Percentiles rank a stretch among this genome's conserved stretches.
Evolutionary conservation across 2,113 vertebrate species (phyloP).

Genomic region (Bothrops jararaca): DNA sequence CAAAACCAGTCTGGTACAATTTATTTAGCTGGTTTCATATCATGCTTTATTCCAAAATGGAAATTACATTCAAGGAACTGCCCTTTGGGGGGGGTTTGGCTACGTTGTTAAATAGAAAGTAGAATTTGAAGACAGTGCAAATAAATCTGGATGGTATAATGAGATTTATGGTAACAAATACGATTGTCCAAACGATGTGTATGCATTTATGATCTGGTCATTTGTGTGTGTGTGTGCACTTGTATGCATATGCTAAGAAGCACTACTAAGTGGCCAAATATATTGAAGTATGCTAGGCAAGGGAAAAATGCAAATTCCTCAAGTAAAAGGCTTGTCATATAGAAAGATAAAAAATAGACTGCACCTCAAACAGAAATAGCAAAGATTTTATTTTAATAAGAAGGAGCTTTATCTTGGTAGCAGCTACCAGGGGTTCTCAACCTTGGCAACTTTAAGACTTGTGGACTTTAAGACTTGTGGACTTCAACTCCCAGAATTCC

Average conservation of each 20-base stretch:
- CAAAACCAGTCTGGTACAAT: not conserved
- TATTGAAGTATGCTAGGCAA: not conserved
- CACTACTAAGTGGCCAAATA: not conserved
- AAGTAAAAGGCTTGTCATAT: not conserved
- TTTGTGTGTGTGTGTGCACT: not conserved
- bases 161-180: not conserved
- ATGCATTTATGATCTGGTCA: not conserved
- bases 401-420: not conserved
- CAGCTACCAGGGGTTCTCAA: too few species aligned
- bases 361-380: not conserved
- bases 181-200: not conserved
- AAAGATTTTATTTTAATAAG: not conserved
- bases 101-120: not conserved
- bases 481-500: too few species aligned
- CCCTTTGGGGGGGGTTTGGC: not conserved
- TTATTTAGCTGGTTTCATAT: not conserved
- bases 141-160: not conserved
- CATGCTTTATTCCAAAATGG: not conserved
- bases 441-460: too few species aligned
- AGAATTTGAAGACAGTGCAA: not conserved
- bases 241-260: not conserved
- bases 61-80: not conserved
- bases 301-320: not conserved
- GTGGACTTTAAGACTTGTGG: too few species aligned
- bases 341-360: not conserved